Percentiles rank a stretch among this genome's conserved stretches.
phyloP scores from a whole-genome alignment of 2,888 invertebrate species.

The Pediacus dermestoides region DNA sequence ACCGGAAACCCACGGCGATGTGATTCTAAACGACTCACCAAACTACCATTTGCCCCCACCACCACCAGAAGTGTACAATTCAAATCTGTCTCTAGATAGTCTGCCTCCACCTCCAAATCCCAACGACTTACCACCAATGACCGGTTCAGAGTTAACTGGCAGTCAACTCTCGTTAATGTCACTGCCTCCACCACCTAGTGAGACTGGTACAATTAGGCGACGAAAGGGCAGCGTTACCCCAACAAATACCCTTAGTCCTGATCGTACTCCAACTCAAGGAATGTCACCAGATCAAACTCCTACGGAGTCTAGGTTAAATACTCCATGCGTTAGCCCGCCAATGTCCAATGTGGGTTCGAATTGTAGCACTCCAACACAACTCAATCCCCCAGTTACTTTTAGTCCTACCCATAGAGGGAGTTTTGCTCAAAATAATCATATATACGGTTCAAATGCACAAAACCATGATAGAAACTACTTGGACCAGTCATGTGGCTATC shows the following conservation, averaged over 20 bases:
- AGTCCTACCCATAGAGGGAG: conserved; percentile 36
- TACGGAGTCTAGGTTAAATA: conserved; percentile 47
- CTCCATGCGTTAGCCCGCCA: conserved; percentile 45
- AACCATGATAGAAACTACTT: conserved; percentile 37
- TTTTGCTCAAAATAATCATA: conserved; percentile 24
- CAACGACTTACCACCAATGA: conserved; percentile 53
- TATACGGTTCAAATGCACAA: conserved; percentile 29
- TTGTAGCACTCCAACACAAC: conserved; percentile 45
- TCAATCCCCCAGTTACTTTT: conserved; percentile 41
- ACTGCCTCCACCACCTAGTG: conserved; percentile 69
- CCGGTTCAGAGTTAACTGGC: conserved; percentile 60
- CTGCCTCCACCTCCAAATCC: conserved; percentile 74
- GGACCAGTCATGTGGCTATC: conserved; percentile 4
- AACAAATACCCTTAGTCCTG: conserved; percentile 48
- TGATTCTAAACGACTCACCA: conserved; percentile 49
- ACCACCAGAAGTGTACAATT: conserved; percentile 71
- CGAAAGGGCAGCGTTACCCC: conserved; percentile 49
- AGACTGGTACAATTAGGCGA: conserved; percentile 48
- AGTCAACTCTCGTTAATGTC: conserved; percentile 68
- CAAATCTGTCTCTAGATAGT: conserved; percentile 75
- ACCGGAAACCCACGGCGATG: conserved; percentile 53
- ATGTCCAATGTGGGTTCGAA: conserved; percentile 41
- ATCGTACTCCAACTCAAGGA: conserved; percentile 42
- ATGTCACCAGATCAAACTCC: conserved; percentile 49
- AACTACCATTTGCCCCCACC: conserved; percentile 65